Base-by-base conservation (phyloP, 2,113 vertebrate genomes). In the Paramisgurnus dabryanus region DNA sequence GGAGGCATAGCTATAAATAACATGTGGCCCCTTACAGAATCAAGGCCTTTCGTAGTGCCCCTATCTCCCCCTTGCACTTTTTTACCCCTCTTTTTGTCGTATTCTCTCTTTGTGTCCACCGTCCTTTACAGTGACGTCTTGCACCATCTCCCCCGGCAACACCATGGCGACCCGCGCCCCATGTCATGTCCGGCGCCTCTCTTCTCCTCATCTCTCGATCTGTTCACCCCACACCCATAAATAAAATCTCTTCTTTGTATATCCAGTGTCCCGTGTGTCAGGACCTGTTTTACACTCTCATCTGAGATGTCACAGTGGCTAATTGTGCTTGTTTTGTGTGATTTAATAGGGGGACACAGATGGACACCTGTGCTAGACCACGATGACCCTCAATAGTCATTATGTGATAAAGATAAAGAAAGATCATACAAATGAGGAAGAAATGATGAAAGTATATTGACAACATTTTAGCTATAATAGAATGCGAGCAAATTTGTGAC, bases 111-210 rank as follows among this genome's bases (percentile, higher is more conserved):
- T 90, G 89, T 92, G 90, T 91, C 87, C 18, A 84, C 86, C 78
- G 82, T 88, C 89, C 88, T 87, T 88, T 68, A 67, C 88, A 88
- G 87, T 93, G 91, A 93, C 91, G 91, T 93, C 91, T 90, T 90
- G 87, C 45, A 50, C 83, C 69, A 89, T 92, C 91, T 91, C 92
- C 92, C 90, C 85, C 90, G 85, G 91, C 91, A 91, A 93, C 90
- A 49, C 90, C 93, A 93, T 92, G 90, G 91, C 86, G 89, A 92
- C 87, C 86, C 85, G 88, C 82, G 78, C 86, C 86, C 87, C 85
- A 86, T 90, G 90, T 92, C 89, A 90, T 79, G 88, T 91, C 91
- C 90, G 90, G 90, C 87, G 91, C 91, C 92, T 92, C 91, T 86
- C 83, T 89, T 92, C 85, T 88, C 88, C 88, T 90, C 77, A 85